Evolutionary conservation across 2,888 invertebrate genomes (phyloP).

Genomic region (Idaea aversata): DNA sequence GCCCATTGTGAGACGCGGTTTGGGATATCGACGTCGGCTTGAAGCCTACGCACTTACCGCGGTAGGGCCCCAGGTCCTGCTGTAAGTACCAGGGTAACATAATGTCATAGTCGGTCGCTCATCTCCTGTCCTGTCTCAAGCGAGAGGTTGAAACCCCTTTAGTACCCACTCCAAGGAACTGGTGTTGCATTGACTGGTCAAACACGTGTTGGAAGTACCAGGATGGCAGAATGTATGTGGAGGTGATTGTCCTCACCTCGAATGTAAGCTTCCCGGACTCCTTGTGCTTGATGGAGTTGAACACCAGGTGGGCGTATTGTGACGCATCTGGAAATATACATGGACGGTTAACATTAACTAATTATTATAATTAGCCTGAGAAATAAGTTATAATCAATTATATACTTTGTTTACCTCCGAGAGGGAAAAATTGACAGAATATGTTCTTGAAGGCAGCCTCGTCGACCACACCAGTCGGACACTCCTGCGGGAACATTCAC

Average conservation of each 20-base stretch:
- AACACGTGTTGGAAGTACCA: slow-evolving; percentile 3
- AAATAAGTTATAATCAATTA: background rate
- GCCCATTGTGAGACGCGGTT: too few species aligned
- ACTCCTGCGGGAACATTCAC: slow-evolving; percentile 81
- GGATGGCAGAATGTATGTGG: background rate
- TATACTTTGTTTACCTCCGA: slow-evolving; percentile 85
- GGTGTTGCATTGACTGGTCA: too few species aligned
- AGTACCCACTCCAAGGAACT: too few species aligned
- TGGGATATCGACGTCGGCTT: too few species aligned
- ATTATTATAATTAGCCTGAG: background rate
- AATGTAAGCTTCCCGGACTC: slow-evolving; percentile 92
- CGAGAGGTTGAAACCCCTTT: too few species aligned
- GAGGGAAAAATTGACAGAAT: slow-evolving; percentile 93
- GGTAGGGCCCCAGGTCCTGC: too few species aligned
- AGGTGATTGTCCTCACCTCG: slow-evolving; percentile 82
- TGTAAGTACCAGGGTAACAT: background rate
- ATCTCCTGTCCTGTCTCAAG: too few species aligned
- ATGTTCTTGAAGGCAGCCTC: slow-evolving; percentile 94
- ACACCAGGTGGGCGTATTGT: slow-evolving; percentile 94
- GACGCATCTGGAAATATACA: slow-evolving; percentile 85
- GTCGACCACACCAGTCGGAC: slow-evolving; percentile 91
- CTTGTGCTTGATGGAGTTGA: slow-evolving; percentile 94
- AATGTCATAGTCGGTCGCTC: too few species aligned
- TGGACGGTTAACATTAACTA: background rate
- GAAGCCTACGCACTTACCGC: too few species aligned